phyloP scores from a whole-genome alignment of 2,888 invertebrate species.

The Lasioglossum villosulum region DNA sequence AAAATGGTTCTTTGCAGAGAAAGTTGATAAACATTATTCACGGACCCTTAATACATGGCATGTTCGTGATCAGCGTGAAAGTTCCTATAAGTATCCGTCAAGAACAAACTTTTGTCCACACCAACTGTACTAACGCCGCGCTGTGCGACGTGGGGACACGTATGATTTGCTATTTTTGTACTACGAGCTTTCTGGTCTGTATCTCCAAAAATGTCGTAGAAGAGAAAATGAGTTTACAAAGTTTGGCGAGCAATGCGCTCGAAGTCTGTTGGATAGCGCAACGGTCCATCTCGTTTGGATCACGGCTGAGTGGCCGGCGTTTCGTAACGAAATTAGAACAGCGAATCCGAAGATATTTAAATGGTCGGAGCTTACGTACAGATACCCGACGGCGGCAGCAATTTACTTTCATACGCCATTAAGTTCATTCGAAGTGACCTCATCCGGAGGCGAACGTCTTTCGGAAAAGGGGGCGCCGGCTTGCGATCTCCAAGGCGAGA shows the following conservation, averaged over 20 bases:
- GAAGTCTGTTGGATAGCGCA: background rate
- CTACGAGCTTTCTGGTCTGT: no score
- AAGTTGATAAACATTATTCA: no score
- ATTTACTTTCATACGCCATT: conserved; percentile 77
- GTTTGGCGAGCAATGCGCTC: background rate
- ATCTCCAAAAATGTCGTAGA: no score
- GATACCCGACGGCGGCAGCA: conserved; percentile 41
- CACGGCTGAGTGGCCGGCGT: background rate
- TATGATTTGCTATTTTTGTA: background rate
- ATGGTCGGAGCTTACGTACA: conserved; percentile 5
- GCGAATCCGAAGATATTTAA: background rate
- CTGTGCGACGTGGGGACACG: no score
- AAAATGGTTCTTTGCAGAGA: no score
- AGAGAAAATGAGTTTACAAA: background rate
- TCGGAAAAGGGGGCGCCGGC: conserved; percentile 70
- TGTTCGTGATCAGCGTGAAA: no score
- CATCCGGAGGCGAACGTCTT: conserved; percentile 61
- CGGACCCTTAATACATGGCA: no score
- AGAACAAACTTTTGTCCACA: no score
- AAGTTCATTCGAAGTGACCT: conserved; percentile 58
- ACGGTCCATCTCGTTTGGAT: background rate
- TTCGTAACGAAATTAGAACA: conserved; percentile 5
- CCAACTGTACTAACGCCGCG: no score
- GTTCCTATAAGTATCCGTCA: no score
- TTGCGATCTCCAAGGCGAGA: conserved; percentile 53